Evolutionary conservation across 1,140 invertebrate species (phyloP).

Genomic region (Drosophila sturtevanti): DNA sequence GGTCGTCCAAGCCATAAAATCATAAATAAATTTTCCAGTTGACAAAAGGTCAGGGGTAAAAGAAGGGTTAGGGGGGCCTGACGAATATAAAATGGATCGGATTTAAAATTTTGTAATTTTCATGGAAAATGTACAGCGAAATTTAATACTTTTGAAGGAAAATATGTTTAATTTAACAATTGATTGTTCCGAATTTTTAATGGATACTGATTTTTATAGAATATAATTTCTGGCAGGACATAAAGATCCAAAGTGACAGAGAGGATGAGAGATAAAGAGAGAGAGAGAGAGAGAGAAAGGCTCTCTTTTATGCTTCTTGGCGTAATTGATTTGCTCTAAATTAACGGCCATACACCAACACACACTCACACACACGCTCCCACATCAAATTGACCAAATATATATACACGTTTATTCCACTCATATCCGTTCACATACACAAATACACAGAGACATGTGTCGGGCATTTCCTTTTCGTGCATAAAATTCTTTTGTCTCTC

Average conservation of each 20-base stretch:
- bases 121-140: too few relatives aligned
- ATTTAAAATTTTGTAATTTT: not conserved
- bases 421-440: slow-evolving; percentile 33
- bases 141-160: too few relatives aligned
- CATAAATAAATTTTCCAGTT: slow-evolving; percentile 38
- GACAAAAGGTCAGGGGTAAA: slow-evolving; percentile 24
- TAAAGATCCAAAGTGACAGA: not conserved
- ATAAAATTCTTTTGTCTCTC: not conserved
- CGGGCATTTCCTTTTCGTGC: slow-evolving; percentile 35
- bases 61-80: too few relatives aligned
- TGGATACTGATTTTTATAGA: not conserved
- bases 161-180: too few relatives aligned
- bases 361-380: too few relatives aligned
- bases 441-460: not conserved
- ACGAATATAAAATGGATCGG: not conserved
- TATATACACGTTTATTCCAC: not conserved
- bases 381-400: slow-evolving; percentile 36
- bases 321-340: slow-evolving; percentile 49
- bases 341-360: slow-evolving; percentile 34
- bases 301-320: slow-evolving; percentile 24
- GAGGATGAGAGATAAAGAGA: too few relatives aligned
- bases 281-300: slow-evolving; percentile 19
- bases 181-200: not conserved
- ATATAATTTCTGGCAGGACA: not conserved
- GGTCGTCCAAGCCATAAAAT: slow-evolving; percentile 33